Evolutionary conservation across 2,888 invertebrate species (phyloP), one percentile per base, ranked within the genome.

Genomic region (Drosophila niveifrons): DNA sequence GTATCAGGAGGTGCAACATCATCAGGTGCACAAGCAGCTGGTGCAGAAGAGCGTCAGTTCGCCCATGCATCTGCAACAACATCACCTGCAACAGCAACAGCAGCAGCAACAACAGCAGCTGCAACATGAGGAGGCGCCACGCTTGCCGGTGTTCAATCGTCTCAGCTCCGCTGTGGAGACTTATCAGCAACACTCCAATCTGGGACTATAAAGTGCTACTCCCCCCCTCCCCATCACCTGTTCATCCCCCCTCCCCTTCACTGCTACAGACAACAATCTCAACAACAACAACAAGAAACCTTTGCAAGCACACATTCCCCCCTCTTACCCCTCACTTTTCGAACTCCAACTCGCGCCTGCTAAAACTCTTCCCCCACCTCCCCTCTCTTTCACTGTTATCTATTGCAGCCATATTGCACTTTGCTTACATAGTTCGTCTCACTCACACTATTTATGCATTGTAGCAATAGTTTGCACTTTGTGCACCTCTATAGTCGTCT

Each of bases 71-170:
- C 31, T 28, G 1, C 72, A 69, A 1, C 72, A 75, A 67, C 69
- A 69, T 57, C 68, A 76, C 41, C 63, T 50, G 75, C 63, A 73
- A 70, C 63, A 79, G 71, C 69, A 76, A 55, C 64, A 68, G n/a
- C 41, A 68, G n/a, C 41, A 41, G 2, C 55, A 52, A 2, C 55
- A 66, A n/a, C 50, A 52, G 41, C 75, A 68, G 64, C 63, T 51
- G 47, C 76, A 77, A 3, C 75, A 78, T 28, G 84, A 88, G 69
- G 84, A 86, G 70, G 69, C 66, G 61, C 94, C 95, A 55, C 94
- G 97, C 85, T 94, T 97, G 91, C 97, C 97, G 47, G 96, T 97
- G 36, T 97, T 97, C 94, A 95, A 95, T 92, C 94, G 94, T 89
- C 93, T 95, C 88, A 94, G 94, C 90, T 94, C 94, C 76, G 93